phyloP scores from a whole-genome alignment of 2,888 invertebrate genomes.

The Clostera curtula region DNA sequence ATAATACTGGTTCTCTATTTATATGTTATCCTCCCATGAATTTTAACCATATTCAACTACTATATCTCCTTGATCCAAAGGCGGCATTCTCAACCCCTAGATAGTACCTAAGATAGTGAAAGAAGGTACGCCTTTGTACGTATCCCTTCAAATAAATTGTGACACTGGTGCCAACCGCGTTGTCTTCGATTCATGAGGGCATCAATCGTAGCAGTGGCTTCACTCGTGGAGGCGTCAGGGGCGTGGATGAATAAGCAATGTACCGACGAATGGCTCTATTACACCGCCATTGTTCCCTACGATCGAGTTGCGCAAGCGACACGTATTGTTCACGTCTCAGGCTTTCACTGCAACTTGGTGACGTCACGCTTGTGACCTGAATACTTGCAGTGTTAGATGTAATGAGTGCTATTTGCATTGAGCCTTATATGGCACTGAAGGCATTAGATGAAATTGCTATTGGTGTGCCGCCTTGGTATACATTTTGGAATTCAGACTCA shows the following conservation, averaged over 20 bases:
- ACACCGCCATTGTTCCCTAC: conserved; percentile 65
- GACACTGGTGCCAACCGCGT: conserved; percentile 19
- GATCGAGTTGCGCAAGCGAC: conserved; percentile 66
- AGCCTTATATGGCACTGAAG: conserved; percentile 34
- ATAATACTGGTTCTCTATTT: too few species aligned
- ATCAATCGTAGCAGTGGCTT: conserved; percentile 53
- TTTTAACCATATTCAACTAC: too few species aligned
- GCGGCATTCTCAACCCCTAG: too few species aligned
- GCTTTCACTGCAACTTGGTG: conserved; percentile 58
- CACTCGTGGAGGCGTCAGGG: conserved; percentile 61
- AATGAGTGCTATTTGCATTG: conserved; percentile 59
- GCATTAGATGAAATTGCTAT: background rate
- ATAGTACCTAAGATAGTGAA: too few species aligned
- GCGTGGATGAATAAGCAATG: conserved; percentile 74
- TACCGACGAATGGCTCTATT: conserved; percentile 72
- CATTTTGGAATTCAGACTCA: too few species aligned
- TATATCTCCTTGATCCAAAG: too few species aligned
- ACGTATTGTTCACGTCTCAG: conserved; percentile 60
- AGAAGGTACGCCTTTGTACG: conserved; percentile 4
- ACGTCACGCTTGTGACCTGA: conserved; percentile 60
- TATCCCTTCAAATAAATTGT: conserved; percentile 9
- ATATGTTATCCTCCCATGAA: too few species aligned
- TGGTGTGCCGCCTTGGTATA: too few species aligned
- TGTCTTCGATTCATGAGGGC: conserved; percentile 44
- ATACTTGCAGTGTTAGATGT: conserved; percentile 53